Evolutionary conservation across 1,140 invertebrate genomes (phyloP), one percentile per base, ranked within the genome.

Genomic region (Lineus longissimus): DNA sequence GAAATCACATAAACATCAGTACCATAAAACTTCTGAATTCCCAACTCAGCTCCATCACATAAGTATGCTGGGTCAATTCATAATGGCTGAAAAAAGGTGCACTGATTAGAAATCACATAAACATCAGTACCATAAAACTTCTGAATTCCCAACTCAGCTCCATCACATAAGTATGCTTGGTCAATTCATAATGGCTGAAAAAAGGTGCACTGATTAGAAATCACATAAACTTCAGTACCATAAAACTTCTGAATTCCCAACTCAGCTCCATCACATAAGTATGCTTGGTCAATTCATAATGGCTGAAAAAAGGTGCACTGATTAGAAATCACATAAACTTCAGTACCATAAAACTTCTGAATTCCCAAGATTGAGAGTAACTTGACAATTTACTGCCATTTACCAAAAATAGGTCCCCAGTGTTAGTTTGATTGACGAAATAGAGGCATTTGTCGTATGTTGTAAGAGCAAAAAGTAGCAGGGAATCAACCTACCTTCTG

Each of bases 161-260:
- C 86, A 99, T 88, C 25, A 95, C 92, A 76, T 97, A 99, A 41
- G 94, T 97, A 78, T 99, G 97, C 68, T 94, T 91, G 0, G 97
- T 97, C 51, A 92, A 89, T 55, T 91, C 83, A 82, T 96, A 99
- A 82, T 99, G 97, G 66, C 91, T 89, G 69, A 83, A 80, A 73
- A 54, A 64, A 62, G 29, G 36, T 65, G 19, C 40, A 61, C 36
- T n/a, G n/a, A 27, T n/a, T n/a, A n/a, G n/a, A n/a, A n/a, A n/a
- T n/a, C n/a, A 43, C 11, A n/a, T n/a, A n/a, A n/a, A n/a, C n/a
- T n/a, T 33, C 7, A 36, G 36, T 13, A 59, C 51, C 6, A 13
- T 23, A 65, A 64, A 64, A 59, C 17, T 19, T 13, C 27, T 59
- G 11, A 70, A 15, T 58, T n/a, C n/a, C n/a, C n/a, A n/a, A 47